These are phyloP conservation scores for Echeneis naucrates DNA, from an alignment of 2,797 vertebrate species.

Conservation along the genomic window DNA sequence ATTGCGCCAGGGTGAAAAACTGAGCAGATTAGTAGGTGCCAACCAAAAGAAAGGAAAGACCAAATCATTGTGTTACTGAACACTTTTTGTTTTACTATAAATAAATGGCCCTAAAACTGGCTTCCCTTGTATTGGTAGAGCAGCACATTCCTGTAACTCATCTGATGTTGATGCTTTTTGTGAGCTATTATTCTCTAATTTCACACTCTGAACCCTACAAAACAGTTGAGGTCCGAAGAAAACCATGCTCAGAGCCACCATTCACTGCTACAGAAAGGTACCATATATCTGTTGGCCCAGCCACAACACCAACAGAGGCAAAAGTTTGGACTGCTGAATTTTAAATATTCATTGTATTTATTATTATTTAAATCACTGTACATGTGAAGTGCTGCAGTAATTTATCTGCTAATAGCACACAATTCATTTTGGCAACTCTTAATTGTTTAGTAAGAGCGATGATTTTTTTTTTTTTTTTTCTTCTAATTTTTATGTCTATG, in stretches of 20 bases:
- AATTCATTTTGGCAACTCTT: neutral
- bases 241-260: neutral
- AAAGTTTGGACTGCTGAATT: neutral
- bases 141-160: constrained; percentile 5
- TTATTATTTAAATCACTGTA: neutral
- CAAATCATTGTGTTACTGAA: neutral
- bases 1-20: neutral
- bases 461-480: too few relatives aligned
- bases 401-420: neutral
- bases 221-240: neutral
- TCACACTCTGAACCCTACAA: neutral
- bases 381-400: neutral
- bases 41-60: neutral
- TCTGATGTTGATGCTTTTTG: neutral
- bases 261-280: too few relatives aligned
- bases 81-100: too few relatives aligned
- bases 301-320: too few relatives aligned
- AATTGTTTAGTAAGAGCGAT: neutral
- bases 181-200: constrained; percentile 7
- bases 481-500: too few relatives aligned
- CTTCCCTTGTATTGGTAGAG: neutral
- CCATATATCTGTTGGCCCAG: neutral
- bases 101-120: neutral
- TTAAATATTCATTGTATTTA: too few relatives aligned
- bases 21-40: neutral